Evolutionary conservation across 2,797 vertebrate species (phyloP).

Genomic region (Lerista edwardsae): DNA sequence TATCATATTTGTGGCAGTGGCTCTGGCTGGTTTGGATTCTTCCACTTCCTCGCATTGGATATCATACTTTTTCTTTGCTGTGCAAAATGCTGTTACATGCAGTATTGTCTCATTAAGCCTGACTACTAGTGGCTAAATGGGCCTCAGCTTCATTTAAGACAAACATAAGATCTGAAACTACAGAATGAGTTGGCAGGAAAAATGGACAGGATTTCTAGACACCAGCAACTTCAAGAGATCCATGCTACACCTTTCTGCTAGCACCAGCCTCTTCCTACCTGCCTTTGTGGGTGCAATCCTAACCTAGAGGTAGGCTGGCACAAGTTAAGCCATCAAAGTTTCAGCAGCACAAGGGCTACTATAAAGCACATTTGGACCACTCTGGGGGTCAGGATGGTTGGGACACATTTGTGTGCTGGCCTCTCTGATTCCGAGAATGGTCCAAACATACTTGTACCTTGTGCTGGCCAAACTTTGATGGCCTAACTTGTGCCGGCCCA

Average conservation of each 20-base stretch:
- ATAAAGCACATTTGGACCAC: too few species aligned
- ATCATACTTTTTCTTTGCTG: background rate
- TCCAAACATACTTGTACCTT: too few species aligned
- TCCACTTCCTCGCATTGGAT: constrained; percentile 7
- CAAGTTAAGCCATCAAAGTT: too few species aligned
- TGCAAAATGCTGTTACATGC: background rate
- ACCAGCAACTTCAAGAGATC: background rate
- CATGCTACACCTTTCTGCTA: background rate
- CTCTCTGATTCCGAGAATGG: too few species aligned
- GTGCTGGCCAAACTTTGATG: too few species aligned
- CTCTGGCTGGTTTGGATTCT: background rate
- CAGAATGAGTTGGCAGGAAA: background rate
- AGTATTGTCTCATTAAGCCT: background rate
- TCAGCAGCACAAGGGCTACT: too few species aligned
- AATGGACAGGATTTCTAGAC: background rate
- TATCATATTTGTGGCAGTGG: constrained; percentile 14
- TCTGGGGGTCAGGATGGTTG: too few species aligned
- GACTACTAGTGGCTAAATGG: background rate
- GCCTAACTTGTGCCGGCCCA: too few species aligned
- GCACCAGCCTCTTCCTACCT: background rate
- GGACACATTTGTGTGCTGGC: too few species aligned
- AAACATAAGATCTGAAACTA: background rate
- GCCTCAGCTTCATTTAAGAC: background rate
- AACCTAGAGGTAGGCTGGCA: too few species aligned
- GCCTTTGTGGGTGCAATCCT: too few species aligned